A percentile compares a stretch with the other conserved stretches of the same genome.
Evolutionary conservation across 2,113 vertebrate species (phyloP).

Genomic region (Rynchops niger): DNA sequence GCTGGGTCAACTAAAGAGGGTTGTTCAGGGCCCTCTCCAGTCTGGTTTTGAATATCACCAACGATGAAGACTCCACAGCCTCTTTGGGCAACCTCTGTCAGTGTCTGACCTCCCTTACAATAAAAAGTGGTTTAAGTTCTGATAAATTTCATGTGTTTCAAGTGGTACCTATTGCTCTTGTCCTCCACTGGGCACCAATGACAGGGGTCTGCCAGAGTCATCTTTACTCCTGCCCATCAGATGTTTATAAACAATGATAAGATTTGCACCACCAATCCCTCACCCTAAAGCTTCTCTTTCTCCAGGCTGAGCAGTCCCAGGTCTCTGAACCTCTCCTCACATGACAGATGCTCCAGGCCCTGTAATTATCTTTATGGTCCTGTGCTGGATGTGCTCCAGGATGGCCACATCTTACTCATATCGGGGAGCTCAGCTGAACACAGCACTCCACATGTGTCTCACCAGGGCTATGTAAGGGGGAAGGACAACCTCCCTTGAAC

Average conservation of each 20-base stretch:
- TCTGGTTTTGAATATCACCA: background rate
- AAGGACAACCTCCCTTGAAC: background rate
- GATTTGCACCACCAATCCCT: background rate
- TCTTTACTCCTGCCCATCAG: background rate
- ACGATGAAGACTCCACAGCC: background rate
- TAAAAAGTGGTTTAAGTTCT: background rate
- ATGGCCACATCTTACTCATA: rapidly evolving
- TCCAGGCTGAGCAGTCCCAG: background rate
- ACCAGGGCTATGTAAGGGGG: background rate
- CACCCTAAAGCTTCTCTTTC: background rate
- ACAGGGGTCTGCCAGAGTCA: background rate
- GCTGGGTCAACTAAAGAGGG: background rate
- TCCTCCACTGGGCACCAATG: background rate
- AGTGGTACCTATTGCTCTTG: background rate
- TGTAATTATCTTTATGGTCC: background rate
- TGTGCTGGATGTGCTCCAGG: background rate
- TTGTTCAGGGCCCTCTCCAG: background rate
- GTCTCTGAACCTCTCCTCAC: background rate
- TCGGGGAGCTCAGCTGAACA: background rate
- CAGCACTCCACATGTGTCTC: background rate
- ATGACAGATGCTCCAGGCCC: background rate
- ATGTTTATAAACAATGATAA: background rate
- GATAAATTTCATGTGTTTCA: background rate
- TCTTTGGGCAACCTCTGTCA: background rate
- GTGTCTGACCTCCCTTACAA: background rate